A percentile compares a stretch with the other conserved stretches of the same genome.
Evolutionary conservation across 2,113 vertebrate species (phyloP).

Genomic region (Nipponia nippon): DNA sequence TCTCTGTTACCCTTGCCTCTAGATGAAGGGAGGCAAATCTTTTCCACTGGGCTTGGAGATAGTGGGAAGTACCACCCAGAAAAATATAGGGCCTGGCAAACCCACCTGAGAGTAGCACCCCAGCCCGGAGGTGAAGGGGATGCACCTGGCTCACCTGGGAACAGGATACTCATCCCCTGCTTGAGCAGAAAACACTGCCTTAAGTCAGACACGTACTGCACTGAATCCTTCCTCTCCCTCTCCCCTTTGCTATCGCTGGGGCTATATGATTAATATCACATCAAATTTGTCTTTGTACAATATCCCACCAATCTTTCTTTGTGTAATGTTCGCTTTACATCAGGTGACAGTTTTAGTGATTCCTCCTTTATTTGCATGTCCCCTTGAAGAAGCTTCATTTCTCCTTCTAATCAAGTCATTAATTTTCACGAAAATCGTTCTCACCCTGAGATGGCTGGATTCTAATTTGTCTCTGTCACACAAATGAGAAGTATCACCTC

Average conservation of each 20-base stretch:
- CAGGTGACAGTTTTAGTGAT: slow-evolving; percentile 56
- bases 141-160: accelerated
- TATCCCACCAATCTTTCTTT: slow-evolving; percentile 31
- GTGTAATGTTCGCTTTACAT: slow-evolving; percentile 35
- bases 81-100: background rate
- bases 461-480: slow-evolving; percentile 62
- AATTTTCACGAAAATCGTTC: slow-evolving; percentile 54
- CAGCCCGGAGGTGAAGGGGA: too few species aligned
- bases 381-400: slow-evolving; percentile 56
- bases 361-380: slow-evolving; percentile 65
- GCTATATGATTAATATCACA: slow-evolving; percentile 43
- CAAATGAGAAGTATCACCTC: slow-evolving; percentile 29
- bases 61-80: background rate
- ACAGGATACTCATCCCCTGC: background rate
- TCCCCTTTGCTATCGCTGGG: background rate
- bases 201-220: accelerated
- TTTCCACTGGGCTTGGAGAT: background rate
- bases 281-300: slow-evolving; percentile 21
- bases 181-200: background rate
- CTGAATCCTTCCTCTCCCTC: background rate
- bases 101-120: background rate
- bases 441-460: slow-evolving; percentile 13
- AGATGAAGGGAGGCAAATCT: background rate
- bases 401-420: slow-evolving; percentile 66
- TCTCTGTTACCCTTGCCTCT: background rate